Base-by-base conservation (phyloP, 2,888 invertebrate species). In the Thymelicus sylvestris region DNA sequence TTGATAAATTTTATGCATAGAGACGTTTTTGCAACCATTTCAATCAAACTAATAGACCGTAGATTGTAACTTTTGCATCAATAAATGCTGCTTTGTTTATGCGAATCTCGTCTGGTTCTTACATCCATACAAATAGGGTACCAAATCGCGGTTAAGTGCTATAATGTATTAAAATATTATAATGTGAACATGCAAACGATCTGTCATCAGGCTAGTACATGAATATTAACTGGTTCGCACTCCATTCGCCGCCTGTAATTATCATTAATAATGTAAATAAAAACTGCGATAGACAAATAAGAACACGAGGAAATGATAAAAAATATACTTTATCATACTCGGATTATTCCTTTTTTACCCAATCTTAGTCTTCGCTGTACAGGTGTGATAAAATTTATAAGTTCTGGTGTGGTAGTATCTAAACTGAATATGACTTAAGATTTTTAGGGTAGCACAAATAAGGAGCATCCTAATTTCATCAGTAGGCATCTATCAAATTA, bases 181-280 rank as follows among this genome's bases (percentile, higher is more conserved):
- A 81, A 79, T 81, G 77, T 59, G 63, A 48, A 64, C 69, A 69
- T 64, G 69, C 57, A 48, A 69, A 69, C 69, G 69, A 64, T 69
- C 69, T 64, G 69, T 69, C 69, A 69, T 57, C 69, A 57, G 62
- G 48, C 69, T 59, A 15, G 69, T 69, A 74, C 74, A 77, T 77
- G 73, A 80, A 76, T 78, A 80, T 81, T 81, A 81, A 81, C 79
- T 77, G 72, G 77, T 78, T 77, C 75, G 77, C 74, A 76, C 76
- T 72, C 74, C 76, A 81, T 81, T 82, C 75, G 77, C 74, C 73
- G 31, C 61, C 74, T 74, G 74, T 74, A 75, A 73, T 77, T 77
- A 74, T 78, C 70, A 67, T 74, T 72, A 71, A 67, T 71, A 72
- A 72, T 62, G 72, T 44, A 63, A 57, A 60, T 31, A 74, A 70